phyloP scores from a whole-genome alignment of 2,113 vertebrate genomes.

The Axis porcinus region DNA sequence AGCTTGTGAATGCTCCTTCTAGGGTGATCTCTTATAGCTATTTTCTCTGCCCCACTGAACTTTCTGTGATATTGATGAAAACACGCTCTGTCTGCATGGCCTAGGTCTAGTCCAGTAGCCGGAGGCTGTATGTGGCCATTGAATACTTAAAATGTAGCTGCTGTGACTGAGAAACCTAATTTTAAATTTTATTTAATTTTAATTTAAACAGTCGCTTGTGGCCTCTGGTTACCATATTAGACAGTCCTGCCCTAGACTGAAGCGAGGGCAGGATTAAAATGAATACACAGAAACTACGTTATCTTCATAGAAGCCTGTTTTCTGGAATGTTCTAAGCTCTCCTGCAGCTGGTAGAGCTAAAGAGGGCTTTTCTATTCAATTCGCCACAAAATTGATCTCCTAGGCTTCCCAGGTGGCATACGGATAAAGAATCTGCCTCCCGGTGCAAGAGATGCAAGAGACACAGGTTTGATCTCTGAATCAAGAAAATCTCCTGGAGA shows the following conservation, averaged over 20 bases:
- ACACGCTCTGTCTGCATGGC: neutral
- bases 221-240: neutral
- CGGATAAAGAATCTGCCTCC: neutral
- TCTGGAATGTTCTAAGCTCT: neutral
- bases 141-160: neutral
- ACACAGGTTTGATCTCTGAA: neutral
- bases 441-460: neutral
- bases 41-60: neutral
- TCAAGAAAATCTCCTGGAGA: neutral
- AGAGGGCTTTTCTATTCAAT: neutral
- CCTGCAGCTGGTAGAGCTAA: neutral
- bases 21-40: rapidly evolving
- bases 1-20: neutral
- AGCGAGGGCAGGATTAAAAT: neutral
- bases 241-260: neutral
- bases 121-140: neutral
- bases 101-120: neutral
- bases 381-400: neutral
- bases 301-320: neutral
- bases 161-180: neutral
- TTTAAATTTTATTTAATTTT: neutral
- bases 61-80: neutral
- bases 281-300: neutral
- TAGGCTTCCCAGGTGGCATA: neutral
- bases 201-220: neutral